Evolutionary conservation across 2,888 invertebrate genomes (phyloP).

Genomic region (Agrochola litura): DNA sequence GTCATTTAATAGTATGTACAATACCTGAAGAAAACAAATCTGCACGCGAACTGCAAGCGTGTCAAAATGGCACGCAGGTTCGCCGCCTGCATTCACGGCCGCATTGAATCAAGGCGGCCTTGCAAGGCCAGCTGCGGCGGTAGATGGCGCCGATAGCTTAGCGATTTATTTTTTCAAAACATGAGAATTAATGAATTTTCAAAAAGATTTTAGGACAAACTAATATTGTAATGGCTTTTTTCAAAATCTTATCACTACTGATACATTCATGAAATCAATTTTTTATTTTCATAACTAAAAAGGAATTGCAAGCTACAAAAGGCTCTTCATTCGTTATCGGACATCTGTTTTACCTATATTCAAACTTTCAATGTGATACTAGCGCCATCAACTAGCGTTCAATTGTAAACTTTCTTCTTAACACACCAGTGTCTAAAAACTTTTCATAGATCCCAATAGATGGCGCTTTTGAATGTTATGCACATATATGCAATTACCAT

Average conservation of each 20-base stretch:
- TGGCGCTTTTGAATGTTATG: conserved; percentile 54
- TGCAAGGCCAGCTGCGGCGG: conserved; percentile 73
- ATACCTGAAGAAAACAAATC: conserved; percentile 6
- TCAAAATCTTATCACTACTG: background rate
- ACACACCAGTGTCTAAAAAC: conserved; percentile 19
- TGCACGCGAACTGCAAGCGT: conserved; percentile 31
- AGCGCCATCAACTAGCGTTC: conserved; percentile 57
- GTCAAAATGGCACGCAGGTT: conserved; percentile 52
- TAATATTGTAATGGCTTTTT: background rate
- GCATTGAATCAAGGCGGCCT: conserved; percentile 71
- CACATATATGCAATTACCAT: background rate
- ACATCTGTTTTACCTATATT: conserved; percentile 6
- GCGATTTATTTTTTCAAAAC: background rate
- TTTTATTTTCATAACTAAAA: background rate
- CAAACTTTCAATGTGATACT: conserved; percentile 16
- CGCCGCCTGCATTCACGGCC: conserved; percentile 56
- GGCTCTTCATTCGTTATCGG: background rate
- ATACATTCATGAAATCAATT: background rate
- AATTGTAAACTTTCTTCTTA: conserved; percentile 28
- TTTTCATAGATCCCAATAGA: conserved; percentile 50
- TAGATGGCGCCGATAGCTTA: conserved; percentile 26
- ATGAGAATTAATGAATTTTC: background rate
- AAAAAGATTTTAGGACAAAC: background rate
- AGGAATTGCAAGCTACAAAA: background rate
- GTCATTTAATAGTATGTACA: too few relatives aligned